Evolutionary conservation across 2,113 vertebrate species (phyloP).

Genomic region (Corvus cornix): DNA sequence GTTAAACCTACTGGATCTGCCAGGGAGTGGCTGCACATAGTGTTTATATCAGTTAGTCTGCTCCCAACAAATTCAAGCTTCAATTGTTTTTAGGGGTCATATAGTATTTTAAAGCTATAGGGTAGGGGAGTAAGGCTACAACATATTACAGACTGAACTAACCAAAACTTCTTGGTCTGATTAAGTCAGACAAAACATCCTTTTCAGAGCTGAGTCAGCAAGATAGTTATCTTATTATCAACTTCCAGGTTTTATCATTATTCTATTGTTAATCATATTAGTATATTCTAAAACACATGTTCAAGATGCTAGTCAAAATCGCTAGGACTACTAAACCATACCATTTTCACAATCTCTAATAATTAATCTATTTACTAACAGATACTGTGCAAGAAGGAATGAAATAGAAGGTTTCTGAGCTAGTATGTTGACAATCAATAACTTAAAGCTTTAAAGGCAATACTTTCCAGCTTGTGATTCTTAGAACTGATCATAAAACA

Average conservation of each 20-base stretch:
- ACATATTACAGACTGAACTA: neutral
- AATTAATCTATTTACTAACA: neutral
- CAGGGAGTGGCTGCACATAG: neutral
- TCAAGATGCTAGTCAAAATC: neutral
- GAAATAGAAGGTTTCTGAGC: neutral
- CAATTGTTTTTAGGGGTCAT: neutral
- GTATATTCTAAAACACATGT: neutral
- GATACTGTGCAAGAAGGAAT: neutral
- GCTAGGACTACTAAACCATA: neutral
- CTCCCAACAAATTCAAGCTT: neutral
- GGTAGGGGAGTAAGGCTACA: neutral
- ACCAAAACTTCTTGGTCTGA: neutral
- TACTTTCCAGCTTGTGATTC: neutral
- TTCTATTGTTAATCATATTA: neutral
- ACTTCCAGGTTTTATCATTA: neutral
- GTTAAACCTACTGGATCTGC: neutral
- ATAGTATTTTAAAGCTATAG: neutral
- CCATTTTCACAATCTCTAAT: neutral
- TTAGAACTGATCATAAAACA: neutral
- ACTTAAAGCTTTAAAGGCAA: neutral
- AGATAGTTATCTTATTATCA: neutral
- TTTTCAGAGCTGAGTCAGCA: neutral
- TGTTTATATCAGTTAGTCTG: neutral
- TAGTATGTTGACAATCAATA: neutral
- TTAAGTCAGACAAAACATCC: neutral